Evolutionary conservation across 2,113 vertebrate species (phyloP), one percentile per base, ranked within the genome.

Genomic region (Pipra filicauda): DNA sequence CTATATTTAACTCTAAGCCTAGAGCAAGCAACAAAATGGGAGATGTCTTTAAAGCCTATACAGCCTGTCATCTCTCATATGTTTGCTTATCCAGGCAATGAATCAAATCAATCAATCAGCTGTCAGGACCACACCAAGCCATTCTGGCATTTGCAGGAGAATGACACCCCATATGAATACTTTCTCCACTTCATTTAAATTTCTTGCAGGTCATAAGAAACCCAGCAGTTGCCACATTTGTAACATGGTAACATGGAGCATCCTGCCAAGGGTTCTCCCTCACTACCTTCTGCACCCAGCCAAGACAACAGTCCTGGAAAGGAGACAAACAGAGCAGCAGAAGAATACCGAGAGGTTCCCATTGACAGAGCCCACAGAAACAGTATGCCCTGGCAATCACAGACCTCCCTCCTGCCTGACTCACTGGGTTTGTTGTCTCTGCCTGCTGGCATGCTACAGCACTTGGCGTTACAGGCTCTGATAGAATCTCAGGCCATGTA

Each of bases 31-130:
- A 88, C 21, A 73, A 88, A 94, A 88, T 16, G 14, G 39, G 33
- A 77, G 35, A 96, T 80, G 39, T 39, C 75, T 93, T 86, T 55
- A 70, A 83, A 83, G 72, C 51, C 67, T 58, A 62, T 33, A 91
- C 69, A 95, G 94, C 69, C 75, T 94, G 91, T 93, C 88, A 95
- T 76, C 33, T 88, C 76, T 91, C 89, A 74, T 91, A 80, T 55
- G 69, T 70, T 88, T 88, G 83, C 80, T 88, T 77, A 90, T 33
- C 71, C 24, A 46, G 75, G 72, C 94, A 92, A 76, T 35, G 81
- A 94, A 93, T 94, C 79, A 28, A 90, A 91, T 74, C 67, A 91
- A 92, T 95, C 93, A 92, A 77, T 93, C 92, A 91, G 76, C 72
- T 92, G 95, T 94, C 96, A 94, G 52, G 55, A 88, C 43, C 43